A percentile compares a stretch with the other conserved stretches of the same genome.
These are phyloP conservation scores for Muscicapa adusta DNA, from an alignment of 2,113 vertebrate species.

Conservation along the genomic window DNA sequence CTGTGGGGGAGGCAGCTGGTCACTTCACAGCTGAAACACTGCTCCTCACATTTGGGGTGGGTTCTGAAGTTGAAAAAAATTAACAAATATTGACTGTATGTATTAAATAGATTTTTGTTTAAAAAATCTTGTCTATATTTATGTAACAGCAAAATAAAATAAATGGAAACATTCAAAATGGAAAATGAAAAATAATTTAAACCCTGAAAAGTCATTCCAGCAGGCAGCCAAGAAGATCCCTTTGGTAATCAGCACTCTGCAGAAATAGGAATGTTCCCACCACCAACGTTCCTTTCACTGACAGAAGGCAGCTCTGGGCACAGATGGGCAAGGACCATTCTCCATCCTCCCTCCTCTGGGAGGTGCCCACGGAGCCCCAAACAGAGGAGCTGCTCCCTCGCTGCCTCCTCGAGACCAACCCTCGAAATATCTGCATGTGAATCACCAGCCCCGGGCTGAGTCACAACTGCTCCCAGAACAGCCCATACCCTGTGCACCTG, in stretches of 20 bases:
- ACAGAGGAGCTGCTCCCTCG: background rate
- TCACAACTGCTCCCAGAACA: background rate
- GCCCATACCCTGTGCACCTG: background rate
- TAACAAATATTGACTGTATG: fast-evolving
- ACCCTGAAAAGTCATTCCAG: background rate
- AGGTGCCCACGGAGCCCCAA: background rate
- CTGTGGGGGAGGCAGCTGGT: too few relatives aligned
- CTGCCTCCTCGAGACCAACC: background rate
- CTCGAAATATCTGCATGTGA: background rate
- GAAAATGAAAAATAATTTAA: background rate
- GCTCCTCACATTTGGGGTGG: background rate
- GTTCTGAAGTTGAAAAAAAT: background rate
- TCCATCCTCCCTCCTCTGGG: background rate
- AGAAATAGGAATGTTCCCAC: background rate
- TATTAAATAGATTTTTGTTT: background rate
- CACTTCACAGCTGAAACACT: fast-evolving
- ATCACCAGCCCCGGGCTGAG: background rate
- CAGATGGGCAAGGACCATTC: fast-evolving
- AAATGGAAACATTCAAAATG: background rate
- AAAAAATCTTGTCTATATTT: fast-evolving
- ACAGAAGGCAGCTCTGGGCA: background rate
- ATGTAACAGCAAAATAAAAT: background rate
- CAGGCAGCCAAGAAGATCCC: background rate
- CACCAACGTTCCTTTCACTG: fast-evolving
- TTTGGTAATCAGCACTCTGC: background rate